Percentiles rank a stretch among this genome's conserved stretches.
These are phyloP conservation scores for Platypus cylindrus DNA, from an alignment of 2,888 invertebrate species.

Conservation along the genomic window DNA sequence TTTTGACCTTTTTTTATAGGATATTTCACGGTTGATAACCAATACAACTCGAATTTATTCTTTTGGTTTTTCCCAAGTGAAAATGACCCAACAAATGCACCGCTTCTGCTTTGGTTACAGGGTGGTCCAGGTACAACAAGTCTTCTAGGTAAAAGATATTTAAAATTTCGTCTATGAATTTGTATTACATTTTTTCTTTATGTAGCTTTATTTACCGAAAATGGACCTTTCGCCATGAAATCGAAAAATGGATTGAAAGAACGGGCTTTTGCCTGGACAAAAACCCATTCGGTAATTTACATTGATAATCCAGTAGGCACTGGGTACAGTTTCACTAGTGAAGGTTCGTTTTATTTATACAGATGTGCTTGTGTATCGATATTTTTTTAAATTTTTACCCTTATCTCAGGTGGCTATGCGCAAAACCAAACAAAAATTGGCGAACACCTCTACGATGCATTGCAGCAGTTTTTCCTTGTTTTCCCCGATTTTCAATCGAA, in stretches of 20 bases:
- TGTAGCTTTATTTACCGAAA: conserved; percentile 60
- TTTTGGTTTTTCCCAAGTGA: conserved; percentile 79
- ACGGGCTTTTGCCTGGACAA: conserved; percentile 71
- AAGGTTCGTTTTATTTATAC: too few relatives aligned
- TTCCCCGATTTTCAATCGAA: conserved; percentile 63
- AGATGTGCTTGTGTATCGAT: too few relatives aligned
- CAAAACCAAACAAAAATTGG: conserved; percentile 66
- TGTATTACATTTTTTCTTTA: not conserved
- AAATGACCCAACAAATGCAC: conserved; percentile 32
- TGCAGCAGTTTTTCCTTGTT: conserved; percentile 71
- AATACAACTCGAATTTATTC: conserved; percentile 64
- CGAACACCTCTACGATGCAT: conserved; percentile 59
- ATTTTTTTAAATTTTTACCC: not conserved
- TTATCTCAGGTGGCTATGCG: conserved; percentile 40
- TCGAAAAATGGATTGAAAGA: conserved; percentile 37
- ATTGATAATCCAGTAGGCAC: conserved; percentile 83
- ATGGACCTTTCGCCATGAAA: conserved; percentile 42
- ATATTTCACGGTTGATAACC: conserved; percentile 65
- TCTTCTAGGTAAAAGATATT: conserved; percentile 27
- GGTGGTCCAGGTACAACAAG: conserved; percentile 72
- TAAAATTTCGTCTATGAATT: not conserved
- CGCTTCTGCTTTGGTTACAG: conserved; percentile 67
- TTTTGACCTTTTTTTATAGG: conserved; percentile 35
- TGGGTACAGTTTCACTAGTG: conserved; percentile 80
- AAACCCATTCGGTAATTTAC: conserved; percentile 67